These are phyloP conservation scores for Rhysida immarginata DNA, from an alignment of 1,140 invertebrate species.

Conservation along the genomic window DNA sequence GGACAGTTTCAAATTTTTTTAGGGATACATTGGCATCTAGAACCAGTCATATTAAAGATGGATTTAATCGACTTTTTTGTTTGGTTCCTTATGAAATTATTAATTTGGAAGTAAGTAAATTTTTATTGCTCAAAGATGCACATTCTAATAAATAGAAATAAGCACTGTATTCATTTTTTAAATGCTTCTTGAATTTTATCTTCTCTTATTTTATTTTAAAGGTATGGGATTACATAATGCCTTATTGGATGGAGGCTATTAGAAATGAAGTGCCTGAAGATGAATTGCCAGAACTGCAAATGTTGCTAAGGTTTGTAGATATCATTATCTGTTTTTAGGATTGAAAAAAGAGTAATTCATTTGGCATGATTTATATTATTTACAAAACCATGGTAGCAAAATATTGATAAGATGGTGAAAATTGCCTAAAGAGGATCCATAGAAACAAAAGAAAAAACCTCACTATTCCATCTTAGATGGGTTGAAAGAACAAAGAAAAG, in stretches of 20 bases:
- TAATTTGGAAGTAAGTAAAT: slow-evolving; percentile 53
- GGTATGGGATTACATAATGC: slow-evolving; percentile 95
- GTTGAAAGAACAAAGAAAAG: too few relatives aligned
- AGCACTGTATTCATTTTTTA: not conserved
- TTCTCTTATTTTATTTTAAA: slow-evolving; percentile 13
- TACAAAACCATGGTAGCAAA: too few relatives aligned
- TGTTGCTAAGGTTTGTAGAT: slow-evolving; percentile 67
- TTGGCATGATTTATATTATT: too few relatives aligned
- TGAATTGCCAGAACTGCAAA: slow-evolving; percentile 78
- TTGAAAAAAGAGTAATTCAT: too few relatives aligned
- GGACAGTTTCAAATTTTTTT: slow-evolving; percentile 13
- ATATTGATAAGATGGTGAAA: too few relatives aligned
- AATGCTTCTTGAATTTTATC: not conserved
- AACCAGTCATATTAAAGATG: slow-evolving; percentile 89
- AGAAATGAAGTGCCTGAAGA: slow-evolving; percentile 85
- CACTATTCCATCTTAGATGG: too few relatives aligned
- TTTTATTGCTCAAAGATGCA: too few relatives aligned
- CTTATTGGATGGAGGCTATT: slow-evolving; percentile 95
- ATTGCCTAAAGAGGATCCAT: too few relatives aligned
- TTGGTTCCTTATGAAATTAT: slow-evolving; percentile 96
- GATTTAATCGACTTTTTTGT: slow-evolving; percentile 77
- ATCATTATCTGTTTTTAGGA: too few relatives aligned
- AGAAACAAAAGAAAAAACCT: too few relatives aligned
- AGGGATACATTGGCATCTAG: slow-evolving; percentile 67
- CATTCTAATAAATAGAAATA: not conserved